These are phyloP conservation scores for Burhinus oedicnemus DNA, from an alignment of 2,113 vertebrate species.

Conservation along the genomic window DNA sequence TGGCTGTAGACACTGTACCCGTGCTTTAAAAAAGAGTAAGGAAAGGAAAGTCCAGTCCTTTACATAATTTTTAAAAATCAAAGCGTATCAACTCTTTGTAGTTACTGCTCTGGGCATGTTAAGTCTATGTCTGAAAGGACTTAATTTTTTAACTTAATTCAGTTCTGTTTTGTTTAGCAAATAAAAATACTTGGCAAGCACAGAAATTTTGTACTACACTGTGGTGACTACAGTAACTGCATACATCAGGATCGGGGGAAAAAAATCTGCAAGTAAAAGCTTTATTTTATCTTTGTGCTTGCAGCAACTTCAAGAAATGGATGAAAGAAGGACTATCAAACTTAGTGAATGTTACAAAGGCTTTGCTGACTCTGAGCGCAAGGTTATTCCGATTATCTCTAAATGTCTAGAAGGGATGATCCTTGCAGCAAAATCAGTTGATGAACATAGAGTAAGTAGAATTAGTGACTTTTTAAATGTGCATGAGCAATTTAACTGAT, in stretches of 20 bases:
- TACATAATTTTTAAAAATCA: background rate
- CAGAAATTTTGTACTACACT: background rate
- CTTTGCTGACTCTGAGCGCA: conserved; percentile 95
- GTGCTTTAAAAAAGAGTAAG: background rate
- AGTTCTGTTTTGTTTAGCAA: background rate
- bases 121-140: background rate
- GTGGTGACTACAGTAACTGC: background rate
- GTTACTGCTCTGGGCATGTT: background rate
- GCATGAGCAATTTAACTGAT: background rate
- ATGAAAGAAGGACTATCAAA: conserved; percentile 92
- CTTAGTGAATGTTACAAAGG: conserved; percentile 94
- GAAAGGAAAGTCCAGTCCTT: background rate
- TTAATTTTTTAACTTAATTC: background rate
- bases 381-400: conserved; percentile 94
- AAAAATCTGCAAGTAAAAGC: background rate
- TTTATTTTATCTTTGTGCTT: conserved; percentile 3
- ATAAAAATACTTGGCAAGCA: background rate
- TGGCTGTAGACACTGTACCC: background rate
- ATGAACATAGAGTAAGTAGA: conserved; percentile 87
- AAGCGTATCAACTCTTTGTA: background rate
- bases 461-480: background rate
- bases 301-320: conserved; percentile 98
- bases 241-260: accelerated
- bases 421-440: conserved; percentile 93
- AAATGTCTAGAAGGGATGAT: conserved; percentile 99